Percentiles rank a stretch among this genome's conserved stretches.
Conservation (phyloP, 2,888 invertebrate species). For the Plusia festucae region DNA sequence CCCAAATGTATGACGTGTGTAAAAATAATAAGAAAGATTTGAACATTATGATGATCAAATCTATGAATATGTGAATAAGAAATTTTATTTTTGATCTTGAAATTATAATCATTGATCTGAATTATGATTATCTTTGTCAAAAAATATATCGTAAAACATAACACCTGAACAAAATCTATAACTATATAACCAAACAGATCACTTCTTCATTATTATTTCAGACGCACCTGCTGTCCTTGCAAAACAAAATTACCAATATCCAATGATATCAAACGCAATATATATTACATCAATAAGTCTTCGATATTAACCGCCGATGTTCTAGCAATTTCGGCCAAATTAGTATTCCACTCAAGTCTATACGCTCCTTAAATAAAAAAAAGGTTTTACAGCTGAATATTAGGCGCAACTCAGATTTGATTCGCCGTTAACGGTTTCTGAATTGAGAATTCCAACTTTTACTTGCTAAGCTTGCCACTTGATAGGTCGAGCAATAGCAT, state of each 20-base stretch:
- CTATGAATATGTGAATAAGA: too few relatives aligned
- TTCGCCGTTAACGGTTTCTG: neutral
- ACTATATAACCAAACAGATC: neutral
- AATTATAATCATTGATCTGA: too few relatives aligned
- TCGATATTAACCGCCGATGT: neutral
- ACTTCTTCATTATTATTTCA: neutral
- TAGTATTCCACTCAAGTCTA: slow-evolving; percentile 15
- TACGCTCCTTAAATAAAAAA: slow-evolving; percentile 42
- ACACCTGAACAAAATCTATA: neutral
- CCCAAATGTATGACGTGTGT: too few relatives aligned
- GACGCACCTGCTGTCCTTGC: neutral
- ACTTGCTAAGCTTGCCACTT: too few relatives aligned
- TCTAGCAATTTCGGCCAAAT: neutral
- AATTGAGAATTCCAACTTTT: too few relatives aligned
- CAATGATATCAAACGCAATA: slow-evolving; percentile 1
- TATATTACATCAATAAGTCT: slow-evolving; percentile 8
- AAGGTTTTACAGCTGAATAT: slow-evolving; percentile 11
- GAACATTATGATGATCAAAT: too few relatives aligned
- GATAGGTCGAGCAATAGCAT: too few relatives aligned
- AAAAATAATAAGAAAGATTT: too few relatives aligned
- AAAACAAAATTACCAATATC: slow-evolving; percentile 1
- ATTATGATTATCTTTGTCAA: too few relatives aligned
- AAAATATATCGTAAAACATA: too few relatives aligned
- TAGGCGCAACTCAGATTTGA: neutral
- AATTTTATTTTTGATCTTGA: too few relatives aligned